These are phyloP conservation scores for Microtus richardsoni DNA, from an alignment of 2,113 vertebrate genomes.

Conservation along the genomic window DNA sequence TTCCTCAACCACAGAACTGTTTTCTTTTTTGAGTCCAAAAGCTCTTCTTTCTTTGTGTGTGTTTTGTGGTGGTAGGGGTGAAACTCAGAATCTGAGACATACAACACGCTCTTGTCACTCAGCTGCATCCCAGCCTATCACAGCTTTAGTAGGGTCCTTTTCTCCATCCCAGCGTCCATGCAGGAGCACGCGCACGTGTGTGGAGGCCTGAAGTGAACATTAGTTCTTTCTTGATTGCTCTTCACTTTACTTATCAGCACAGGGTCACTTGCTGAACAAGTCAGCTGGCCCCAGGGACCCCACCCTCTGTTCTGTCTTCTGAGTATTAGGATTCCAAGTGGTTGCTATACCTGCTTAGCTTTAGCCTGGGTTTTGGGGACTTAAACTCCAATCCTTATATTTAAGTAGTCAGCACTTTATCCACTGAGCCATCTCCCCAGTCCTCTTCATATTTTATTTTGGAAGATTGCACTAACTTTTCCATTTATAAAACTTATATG, in stretches of 20 bases:
- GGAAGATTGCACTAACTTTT: neutral
- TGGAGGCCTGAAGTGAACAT: too few species aligned
- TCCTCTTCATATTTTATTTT: conserved; percentile 37
- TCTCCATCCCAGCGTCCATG: neutral
- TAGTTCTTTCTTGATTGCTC: neutral
- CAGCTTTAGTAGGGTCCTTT: neutral
- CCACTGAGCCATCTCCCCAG: neutral
- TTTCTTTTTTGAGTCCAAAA: neutral
- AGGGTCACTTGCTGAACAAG: neutral
- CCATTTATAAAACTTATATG: neutral
- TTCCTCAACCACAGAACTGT: neutral
- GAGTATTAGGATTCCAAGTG: neutral
- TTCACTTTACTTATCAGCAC: too few species aligned
- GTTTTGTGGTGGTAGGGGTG: neutral
- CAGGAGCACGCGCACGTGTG: neutral
- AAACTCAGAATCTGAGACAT: neutral
- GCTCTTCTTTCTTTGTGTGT: neutral
- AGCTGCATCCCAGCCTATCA: neutral
- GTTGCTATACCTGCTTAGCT: neutral
- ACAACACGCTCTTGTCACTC: neutral
- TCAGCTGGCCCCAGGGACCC: neutral
- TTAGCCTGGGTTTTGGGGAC: neutral
- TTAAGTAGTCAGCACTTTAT: neutral
- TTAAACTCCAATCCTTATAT: neutral
- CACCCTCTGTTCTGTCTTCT: neutral